Conservation (phyloP, 2,888 invertebrate genomes). For the Dryococelus australis region DNA sequence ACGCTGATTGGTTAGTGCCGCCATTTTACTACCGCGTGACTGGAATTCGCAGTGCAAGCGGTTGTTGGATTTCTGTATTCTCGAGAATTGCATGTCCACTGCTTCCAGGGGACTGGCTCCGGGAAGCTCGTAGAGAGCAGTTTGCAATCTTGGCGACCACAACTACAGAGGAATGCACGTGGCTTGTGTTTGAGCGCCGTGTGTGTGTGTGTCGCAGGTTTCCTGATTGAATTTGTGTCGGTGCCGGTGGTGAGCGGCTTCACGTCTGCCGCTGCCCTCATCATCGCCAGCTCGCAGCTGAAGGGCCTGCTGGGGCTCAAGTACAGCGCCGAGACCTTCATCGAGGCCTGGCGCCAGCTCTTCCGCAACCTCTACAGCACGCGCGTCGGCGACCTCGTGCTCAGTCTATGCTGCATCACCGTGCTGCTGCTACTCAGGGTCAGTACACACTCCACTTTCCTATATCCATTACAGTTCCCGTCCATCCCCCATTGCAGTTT, state of each 20-base stretch:
- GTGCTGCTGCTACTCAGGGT: slow-evolving; percentile 70
- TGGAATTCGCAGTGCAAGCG: too few species aligned
- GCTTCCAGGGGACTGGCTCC: too few species aligned
- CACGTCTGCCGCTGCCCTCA: slow-evolving; percentile 78
- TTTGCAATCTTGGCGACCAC: too few species aligned
- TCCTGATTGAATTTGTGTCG: slow-evolving; percentile 77
- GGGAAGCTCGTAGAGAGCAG: too few species aligned
- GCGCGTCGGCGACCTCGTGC: slow-evolving; percentile 66
- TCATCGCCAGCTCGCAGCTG: slow-evolving; percentile 78
- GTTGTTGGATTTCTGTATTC: too few species aligned
- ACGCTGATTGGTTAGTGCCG: too few species aligned
- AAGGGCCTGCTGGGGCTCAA: slow-evolving; percentile 70
- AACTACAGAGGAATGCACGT: too few species aligned
- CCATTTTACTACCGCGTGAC: too few species aligned
- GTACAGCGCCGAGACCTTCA: slow-evolving; percentile 68
- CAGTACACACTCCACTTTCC: slow-evolving; percentile 49
- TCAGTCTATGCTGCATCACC: slow-evolving; percentile 69
- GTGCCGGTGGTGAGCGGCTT: slow-evolving; percentile 78
- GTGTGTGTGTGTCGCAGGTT: slow-evolving; percentile 61
- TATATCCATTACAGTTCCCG: neutral
- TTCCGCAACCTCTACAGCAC: slow-evolving; percentile 63
- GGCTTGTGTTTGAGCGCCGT: too few species aligned
- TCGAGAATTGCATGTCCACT: too few species aligned
- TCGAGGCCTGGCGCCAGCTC: slow-evolving; percentile 67
- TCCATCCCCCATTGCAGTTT: too few species aligned